Base-by-base conservation (phyloP, 64 coral and sea anemone genomes). In the Dendronephthya gigantea region DNA sequence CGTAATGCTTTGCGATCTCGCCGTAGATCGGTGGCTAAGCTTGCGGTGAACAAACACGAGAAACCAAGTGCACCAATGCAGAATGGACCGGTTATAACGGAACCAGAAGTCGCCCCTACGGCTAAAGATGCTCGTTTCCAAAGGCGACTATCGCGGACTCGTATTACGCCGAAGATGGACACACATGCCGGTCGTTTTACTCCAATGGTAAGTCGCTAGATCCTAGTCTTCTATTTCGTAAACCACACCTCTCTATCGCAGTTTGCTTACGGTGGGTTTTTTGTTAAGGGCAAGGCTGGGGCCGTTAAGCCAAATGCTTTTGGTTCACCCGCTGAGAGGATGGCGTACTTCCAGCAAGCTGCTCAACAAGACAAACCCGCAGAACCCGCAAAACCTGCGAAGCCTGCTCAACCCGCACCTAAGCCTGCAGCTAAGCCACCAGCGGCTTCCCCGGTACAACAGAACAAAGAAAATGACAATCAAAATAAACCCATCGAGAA, bases 61-160 rank as follows among this genome's bases (percentile, higher is more conserved):
- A 79, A 79, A 29, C 72, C 72, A 33, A 39, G 72, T 79, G 32
- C 29, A 3, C 72, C 72, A 33, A 79, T 39, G 9, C 30, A 34
- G 36, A 79, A 79, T 39, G 72, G 36, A 36, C 6, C 55, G 19
- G 55, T 62, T 27, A 62, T 62, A 23, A 62, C 19, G 6, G 55
- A 62, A 23, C 55, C 55, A 22, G 72, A 79, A 39, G 32, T n/a
- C n/a, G n/a, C 72, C 32, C 72, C 30, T 10, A 34, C 30, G 72
- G 72, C 72, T 4, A 79, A 79, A 79, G 72, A 79, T 79, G 72
- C 72, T 29, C 30, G 72, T 12, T 79, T 79, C 36, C 72, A 79
- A 29, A 34, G 72, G 29, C 34, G 72, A 79, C 36, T 79, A 19
- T 79, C 72, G 2, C 72, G 72, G 2, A 79, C 72, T 12, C 72